These are phyloP conservation scores for Acanthoscelides obtectus DNA, from an alignment of 2,888 invertebrate genomes.

Conservation along the genomic window DNA sequence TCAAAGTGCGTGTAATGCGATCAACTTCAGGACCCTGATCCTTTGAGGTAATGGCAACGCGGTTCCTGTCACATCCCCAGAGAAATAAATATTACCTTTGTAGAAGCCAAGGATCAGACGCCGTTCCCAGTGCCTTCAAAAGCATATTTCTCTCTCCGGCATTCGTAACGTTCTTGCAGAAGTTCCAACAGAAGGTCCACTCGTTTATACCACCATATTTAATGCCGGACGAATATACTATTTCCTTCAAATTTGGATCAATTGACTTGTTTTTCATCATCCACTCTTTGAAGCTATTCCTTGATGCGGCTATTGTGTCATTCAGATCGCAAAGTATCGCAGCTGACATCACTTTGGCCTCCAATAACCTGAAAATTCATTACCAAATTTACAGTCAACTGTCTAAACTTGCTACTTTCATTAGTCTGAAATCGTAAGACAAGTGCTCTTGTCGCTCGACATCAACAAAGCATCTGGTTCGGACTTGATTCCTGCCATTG, in stretches of 20 bases:
- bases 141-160: constrained; percentile 69
- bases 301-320: constrained; percentile 65
- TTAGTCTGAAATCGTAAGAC: no score
- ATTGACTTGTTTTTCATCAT: constrained; percentile 60
- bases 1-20: no score
- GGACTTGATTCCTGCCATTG: no score
- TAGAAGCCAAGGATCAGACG: constrained; percentile 75
- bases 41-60: not conserved
- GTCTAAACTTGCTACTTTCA: not conserved
- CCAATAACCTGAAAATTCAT: constrained; percentile 57
- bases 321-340: constrained; percentile 70
- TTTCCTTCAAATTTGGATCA: constrained; percentile 70
- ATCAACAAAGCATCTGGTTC: no score
- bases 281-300: constrained; percentile 68
- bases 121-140: constrained; percentile 65
- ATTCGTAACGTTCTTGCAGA: constrained; percentile 60
- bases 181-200: constrained; percentile 74
- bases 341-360: constrained; percentile 65
- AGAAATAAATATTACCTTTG: constrained; percentile 53
- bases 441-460: no score
- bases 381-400: not conserved
- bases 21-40: not conserved
- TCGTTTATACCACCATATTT: constrained; percentile 65
- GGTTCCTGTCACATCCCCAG: not conserved
- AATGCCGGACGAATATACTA: constrained; percentile 63